Percentiles rank a stretch among this genome's conserved stretches.
Evolutionary conservation across 1,140 invertebrate genomes (phyloP).

Genomic region (Trichomalopsis sarcophagae): DNA sequence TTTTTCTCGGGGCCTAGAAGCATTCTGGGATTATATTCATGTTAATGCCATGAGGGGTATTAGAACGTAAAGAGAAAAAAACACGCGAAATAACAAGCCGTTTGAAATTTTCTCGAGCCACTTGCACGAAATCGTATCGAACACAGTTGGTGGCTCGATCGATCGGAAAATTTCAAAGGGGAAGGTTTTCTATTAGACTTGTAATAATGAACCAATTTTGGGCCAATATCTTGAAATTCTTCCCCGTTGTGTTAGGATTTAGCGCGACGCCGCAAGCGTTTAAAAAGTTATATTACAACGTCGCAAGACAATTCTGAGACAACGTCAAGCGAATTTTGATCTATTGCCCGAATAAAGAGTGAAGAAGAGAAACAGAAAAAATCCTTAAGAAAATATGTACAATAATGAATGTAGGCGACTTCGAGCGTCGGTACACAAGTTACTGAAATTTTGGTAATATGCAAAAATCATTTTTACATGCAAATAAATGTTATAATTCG

Average conservation of each 20-base stretch:
- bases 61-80: conserved; percentile 49
- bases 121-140: conserved; percentile 14
- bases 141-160: conserved; percentile 47
- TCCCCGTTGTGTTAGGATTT: conserved; percentile 49
- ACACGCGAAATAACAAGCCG: conserved; percentile 11
- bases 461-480: background rate
- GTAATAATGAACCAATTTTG: conserved; percentile 16
- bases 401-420: conserved; percentile 51
- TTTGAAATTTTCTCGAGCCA: conserved; percentile 57
- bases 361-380: conserved; percentile 44
- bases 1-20: conserved; percentile 64
- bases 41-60: conserved; percentile 60
- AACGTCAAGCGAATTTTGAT: conserved; percentile 49
- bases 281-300: conserved; percentile 49
- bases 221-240: conserved; percentile 42
- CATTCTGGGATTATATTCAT: conserved; percentile 66
- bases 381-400: conserved; percentile 38
- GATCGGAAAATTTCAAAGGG: conserved; percentile 59
- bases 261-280: conserved; percentile 30
- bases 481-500: background rate
- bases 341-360: conserved; percentile 34
- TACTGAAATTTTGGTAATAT: background rate
- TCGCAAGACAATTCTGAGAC: conserved; percentile 50
- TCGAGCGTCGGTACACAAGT: conserved; percentile 45
- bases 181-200: conserved; percentile 43